Base-by-base conservation (phyloP, 2,113 vertebrate species). In the Equus przewalskii region DNA sequence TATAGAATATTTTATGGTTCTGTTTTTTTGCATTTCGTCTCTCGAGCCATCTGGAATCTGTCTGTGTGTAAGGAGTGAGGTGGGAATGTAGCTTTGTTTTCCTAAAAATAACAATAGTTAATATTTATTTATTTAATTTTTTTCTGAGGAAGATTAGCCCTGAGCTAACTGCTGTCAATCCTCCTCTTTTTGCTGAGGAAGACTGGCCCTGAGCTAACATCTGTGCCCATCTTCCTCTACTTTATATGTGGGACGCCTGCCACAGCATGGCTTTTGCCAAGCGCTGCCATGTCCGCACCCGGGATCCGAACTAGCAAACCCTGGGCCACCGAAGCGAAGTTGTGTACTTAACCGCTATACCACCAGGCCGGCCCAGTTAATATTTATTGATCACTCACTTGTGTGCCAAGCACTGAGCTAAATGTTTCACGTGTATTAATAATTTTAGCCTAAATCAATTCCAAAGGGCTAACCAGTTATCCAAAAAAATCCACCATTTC, bases 51-150 rank as follows among this genome's bases (percentile, higher is more conserved):
- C 28, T 75, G 64, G 41, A 89, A 93, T 76, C 73, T 89, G 22
- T 92, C 82, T 86, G 49, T 97, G 3, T 51, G 51, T 92, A 86
- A 82, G 75, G 94, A 92, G 26, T 82, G 19, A 79, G 30, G 28
- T 81, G 70, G 30, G 44, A 58, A 51, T 86, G 72, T 89, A 65
- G 30, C 18, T 26, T 93, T 51, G 79, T 87, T 89, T 83, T 94
- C 33, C 69, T 89, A 41, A 76, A 82, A 76, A 51, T 44, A 30
- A 56, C 54, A 67, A 15, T 70, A 86, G 54, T 95, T 72, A 69
- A 33, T 89, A 36, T n/a, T 89, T 84, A 51, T 62, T 69, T 41
- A 41, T 41, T 41, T 41, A 41, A 41, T 41, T 41, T 3, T 41
- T 41, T 41, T 41, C 36, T 41, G 3, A 41, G 36, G 36, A 41